Evolutionary conservation across 2,888 invertebrate genomes (phyloP).

Genomic region (Zootermopsis nevadensis): DNA sequence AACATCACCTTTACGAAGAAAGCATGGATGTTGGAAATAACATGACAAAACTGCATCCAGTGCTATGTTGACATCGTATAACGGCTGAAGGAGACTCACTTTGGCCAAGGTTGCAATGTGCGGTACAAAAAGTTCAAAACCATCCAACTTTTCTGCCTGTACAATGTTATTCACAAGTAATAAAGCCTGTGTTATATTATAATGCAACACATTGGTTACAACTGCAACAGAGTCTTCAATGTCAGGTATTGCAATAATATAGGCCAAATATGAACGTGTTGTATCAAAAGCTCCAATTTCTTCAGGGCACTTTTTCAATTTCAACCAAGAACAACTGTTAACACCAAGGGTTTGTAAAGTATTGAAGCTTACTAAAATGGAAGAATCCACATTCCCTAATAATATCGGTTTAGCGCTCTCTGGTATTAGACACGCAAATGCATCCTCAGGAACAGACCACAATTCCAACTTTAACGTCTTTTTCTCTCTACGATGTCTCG

Average conservation of each 20-base stretch:
- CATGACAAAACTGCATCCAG: conserved; percentile 72
- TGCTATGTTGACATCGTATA: conserved; percentile 56
- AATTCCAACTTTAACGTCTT: neutral
- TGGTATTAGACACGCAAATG: neutral
- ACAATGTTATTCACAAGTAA: neutral
- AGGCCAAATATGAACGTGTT: neutral
- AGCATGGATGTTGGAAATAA: conserved; percentile 75
- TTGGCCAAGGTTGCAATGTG: neutral
- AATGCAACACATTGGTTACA: conserved; percentile 21
- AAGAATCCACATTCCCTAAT: neutral
- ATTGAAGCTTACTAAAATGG: conserved; percentile 16
- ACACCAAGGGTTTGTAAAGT: conserved; percentile 27
- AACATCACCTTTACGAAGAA: conserved; percentile 73
- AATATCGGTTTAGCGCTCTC: neutral
- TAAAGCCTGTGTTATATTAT: conserved; percentile 16
- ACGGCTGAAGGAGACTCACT: conserved; percentile 1
- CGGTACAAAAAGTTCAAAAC: neutral
- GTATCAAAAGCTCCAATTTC: neutral
- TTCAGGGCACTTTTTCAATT: conserved; percentile 1
- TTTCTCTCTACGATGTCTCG: neutral
- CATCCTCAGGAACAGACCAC: conserved; percentile 4
- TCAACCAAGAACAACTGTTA: conserved; percentile 1
- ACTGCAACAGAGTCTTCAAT: conserved; percentile 11
- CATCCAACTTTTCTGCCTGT: neutral
- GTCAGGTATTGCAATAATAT: conserved; percentile 17